phyloP scores from a whole-genome alignment of 2,113 vertebrate genomes.

The Brachionichthys hirsutus region DNA sequence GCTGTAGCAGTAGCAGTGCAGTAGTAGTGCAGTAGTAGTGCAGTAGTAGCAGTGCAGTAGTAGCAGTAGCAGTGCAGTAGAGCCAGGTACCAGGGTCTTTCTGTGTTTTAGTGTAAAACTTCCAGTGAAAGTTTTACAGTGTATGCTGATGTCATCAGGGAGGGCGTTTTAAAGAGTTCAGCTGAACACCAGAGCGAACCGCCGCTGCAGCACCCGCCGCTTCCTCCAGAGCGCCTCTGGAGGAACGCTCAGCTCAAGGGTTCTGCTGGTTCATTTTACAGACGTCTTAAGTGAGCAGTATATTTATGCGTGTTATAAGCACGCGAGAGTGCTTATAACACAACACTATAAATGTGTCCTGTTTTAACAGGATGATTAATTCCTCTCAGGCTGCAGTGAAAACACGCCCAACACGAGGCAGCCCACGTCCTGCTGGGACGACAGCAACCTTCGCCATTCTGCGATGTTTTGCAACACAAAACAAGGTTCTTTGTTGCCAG shows the following conservation, averaged over 20 bases:
- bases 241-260: conserved; percentile 39
- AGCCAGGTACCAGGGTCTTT: too few relatives aligned
- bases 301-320: conserved; percentile 55
- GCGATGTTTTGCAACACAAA: not conserved
- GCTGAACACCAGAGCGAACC: too few relatives aligned
- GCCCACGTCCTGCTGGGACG: conserved; percentile 33
- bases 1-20: too few relatives aligned
- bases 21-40: too few relatives aligned
- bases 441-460: conserved; percentile 10
- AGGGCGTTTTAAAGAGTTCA: too few relatives aligned
- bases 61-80: too few relatives aligned
- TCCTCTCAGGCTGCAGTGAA: conserved; percentile 55
- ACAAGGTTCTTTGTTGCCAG: conserved; percentile 5
- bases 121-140: too few relatives aligned
- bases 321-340: conserved; percentile 55
- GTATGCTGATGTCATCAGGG: too few relatives aligned
- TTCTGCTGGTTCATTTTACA: conserved; percentile 48
- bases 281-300: conserved; percentile 36
- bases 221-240: conserved; percentile 32
- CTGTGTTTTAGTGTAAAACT: too few relatives aligned
- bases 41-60: too few relatives aligned
- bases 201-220: not conserved
- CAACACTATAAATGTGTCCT: conserved; percentile 65
- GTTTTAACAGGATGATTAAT: conserved; percentile 70
- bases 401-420: conserved; percentile 53